Base-by-base conservation (phyloP, 2,113 vertebrate species). In the Anhinga anhinga region DNA sequence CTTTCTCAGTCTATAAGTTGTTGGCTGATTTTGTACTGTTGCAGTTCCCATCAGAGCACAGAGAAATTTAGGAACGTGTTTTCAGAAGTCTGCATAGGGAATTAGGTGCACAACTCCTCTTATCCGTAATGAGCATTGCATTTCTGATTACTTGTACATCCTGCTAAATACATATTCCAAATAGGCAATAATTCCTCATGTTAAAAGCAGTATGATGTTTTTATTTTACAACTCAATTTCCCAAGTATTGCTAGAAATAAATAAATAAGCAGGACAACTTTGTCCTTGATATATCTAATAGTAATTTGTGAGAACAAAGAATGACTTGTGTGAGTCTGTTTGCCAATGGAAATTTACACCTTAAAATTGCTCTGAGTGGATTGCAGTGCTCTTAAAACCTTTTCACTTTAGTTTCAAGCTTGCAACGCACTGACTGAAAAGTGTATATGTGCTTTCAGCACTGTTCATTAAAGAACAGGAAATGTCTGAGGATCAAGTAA, bases 261-360 rank as follows among this genome's bases (percentile, higher is more conserved):
- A 93, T 92, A 95, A 95, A 89, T 85, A 93, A 94, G 13, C 44
- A 63, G 77, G 69, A 59, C 58, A 67, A 25, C 89, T 86, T 91
- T 94, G 86, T 92, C 88, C 88, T 94, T 76, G 82, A 84, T 96
- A 29, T 10, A 66, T 86, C 80, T 82, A 63, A 9, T 14, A 95
- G 94, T 71, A 82, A 40, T 71, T 79, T 32, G 88, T 92, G 95
- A 96, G 91, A 96, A 96, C 77, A 94, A 93, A 91, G 86, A 95
- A 56, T 86, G 95, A 95, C 86, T 95, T 95, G 76, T 18, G 2
- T 52, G 73, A 72, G 80, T 79, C 88, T 5, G 3, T 95, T 92
- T 97, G 96, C 95, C 96, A 96, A 36, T 96, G 92, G 95, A 96
- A 95, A 97, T 96, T 96, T 96, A 93, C 96, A 95, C 89, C 82